Conservation (phyloP, 2,797 vertebrate genomes). For the Dromococcyx pavoninus region DNA sequence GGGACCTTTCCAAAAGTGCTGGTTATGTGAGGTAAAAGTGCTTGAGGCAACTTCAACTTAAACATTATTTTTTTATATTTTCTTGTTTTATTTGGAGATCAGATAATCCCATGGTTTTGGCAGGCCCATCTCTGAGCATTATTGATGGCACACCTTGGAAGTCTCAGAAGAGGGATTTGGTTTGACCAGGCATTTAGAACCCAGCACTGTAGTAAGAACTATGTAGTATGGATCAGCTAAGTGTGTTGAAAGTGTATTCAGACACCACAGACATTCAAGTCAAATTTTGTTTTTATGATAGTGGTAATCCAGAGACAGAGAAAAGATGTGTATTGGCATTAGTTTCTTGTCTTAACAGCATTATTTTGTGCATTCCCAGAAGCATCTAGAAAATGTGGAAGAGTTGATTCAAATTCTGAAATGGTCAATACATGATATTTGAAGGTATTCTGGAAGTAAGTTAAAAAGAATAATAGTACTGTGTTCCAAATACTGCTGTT, state of each 20-base stretch:
- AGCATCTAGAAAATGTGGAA: not conserved
- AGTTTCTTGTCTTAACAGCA: not conserved
- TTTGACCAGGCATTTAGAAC: not conserved
- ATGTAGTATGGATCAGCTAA: not conserved
- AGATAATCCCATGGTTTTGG: not conserved
- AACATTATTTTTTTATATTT: slow-evolving; percentile 42
- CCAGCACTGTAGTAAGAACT: not conserved
- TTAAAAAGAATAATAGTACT: not conserved
- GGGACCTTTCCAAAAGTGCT: slow-evolving; percentile 37
- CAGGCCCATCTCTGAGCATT: not conserved
- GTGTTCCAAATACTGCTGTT: not conserved
- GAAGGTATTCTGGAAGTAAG: not conserved
- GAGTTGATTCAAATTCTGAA: not conserved
- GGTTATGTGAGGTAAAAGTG: slow-evolving; percentile 20
- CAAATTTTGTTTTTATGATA: not conserved
- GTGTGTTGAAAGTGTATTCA: not conserved
- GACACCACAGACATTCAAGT: not conserved
- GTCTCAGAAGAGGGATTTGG: not conserved
- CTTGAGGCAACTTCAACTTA: not conserved
- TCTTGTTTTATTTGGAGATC: slow-evolving; percentile 28
- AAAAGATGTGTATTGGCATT: not conserved
- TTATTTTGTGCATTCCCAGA: not conserved
- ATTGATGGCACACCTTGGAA: not conserved
- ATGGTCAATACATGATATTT: not conserved
- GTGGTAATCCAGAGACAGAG: not conserved